A percentile compares a stretch with the other conserved stretches of the same genome.
These are phyloP conservation scores for Drosophila bocqueti DNA, from an alignment of 1,140 invertebrate genomes.

Conservation along the genomic window DNA sequence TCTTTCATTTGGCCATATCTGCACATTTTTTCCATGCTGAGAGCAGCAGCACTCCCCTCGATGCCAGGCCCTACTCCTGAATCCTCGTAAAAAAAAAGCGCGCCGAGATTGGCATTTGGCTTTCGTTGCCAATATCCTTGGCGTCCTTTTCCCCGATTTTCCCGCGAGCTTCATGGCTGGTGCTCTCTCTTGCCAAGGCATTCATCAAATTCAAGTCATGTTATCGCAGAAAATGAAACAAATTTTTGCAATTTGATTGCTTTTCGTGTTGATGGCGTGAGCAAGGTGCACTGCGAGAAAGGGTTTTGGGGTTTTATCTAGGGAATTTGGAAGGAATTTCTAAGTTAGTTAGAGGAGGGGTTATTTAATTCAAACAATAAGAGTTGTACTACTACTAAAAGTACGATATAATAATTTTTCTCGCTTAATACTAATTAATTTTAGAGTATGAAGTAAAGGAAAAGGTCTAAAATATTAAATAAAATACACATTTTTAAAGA, in stretches of 20 bases:
- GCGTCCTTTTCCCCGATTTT: constrained; percentile 33
- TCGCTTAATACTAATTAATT: neutral
- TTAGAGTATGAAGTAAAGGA: neutral
- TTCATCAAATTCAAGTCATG: constrained; percentile 83
- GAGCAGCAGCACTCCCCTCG: neutral
- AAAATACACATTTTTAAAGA: neutral
- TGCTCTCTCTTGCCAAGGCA: constrained; percentile 68
- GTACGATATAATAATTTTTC: too few relatives aligned
- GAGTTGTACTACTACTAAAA: too few relatives aligned
- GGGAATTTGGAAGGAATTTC: too few relatives aligned
- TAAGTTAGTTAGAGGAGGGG: neutral
- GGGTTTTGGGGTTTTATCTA: neutral
- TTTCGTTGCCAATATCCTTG: constrained; percentile 79
- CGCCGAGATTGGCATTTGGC: constrained; percentile 80
- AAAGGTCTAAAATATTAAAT: neutral
- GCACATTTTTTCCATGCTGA: constrained; percentile 65
- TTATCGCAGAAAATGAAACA: constrained; percentile 84
- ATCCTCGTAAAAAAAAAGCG: constrained; percentile 73
- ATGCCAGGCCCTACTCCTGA: neutral
- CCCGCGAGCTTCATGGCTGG: constrained; percentile 31
- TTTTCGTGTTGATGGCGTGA: constrained; percentile 78
- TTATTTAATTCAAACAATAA: too few relatives aligned
- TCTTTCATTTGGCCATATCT: constrained; percentile 82
- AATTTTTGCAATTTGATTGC: constrained; percentile 84
- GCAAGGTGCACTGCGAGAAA: constrained; percentile 7